Conservation (phyloP, 2,797 vertebrate species). For the Clarias platycephalus region DNA sequence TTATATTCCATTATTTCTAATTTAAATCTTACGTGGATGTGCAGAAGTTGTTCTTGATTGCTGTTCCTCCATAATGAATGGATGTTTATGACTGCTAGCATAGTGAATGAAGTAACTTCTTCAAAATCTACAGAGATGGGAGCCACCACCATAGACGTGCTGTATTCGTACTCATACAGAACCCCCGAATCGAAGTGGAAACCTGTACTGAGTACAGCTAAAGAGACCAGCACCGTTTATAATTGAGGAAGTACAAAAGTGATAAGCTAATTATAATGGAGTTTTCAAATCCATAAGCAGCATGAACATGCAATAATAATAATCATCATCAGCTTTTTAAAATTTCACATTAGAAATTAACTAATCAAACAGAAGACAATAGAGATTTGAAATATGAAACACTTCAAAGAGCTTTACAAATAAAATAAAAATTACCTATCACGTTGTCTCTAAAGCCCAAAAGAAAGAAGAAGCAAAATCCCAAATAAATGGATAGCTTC, state of each 20-base stretch:
- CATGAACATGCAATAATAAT: not conserved
- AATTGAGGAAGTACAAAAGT: not conserved
- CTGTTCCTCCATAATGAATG: constrained; percentile 33
- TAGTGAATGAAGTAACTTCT: constrained; percentile 3
- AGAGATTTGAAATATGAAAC: not conserved
- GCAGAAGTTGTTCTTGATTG: constrained; percentile 38
- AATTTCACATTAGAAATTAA: not conserved
- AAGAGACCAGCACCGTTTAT: constrained; percentile 13
- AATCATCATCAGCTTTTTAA: not conserved
- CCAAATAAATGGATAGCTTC: constrained; percentile 17
- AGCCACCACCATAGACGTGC: constrained; percentile 23
- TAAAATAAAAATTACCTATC: constrained; percentile 31
- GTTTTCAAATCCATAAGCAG: not conserved
- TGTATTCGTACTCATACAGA: constrained; percentile 42
- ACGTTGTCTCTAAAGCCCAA: constrained; percentile 9
- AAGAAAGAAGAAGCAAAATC: constrained; percentile 20
- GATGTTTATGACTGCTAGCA: constrained; percentile 21
- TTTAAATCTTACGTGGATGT: constrained; percentile 23
- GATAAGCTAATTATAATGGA: not conserved
- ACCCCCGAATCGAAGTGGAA: constrained; percentile 35
- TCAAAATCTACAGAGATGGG: constrained; percentile 21
- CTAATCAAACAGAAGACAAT: not conserved
- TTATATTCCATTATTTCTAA: not conserved
- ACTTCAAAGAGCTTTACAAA: not conserved
- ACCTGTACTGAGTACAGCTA: constrained; percentile 2